Conservation (phyloP, 2,113 vertebrate species). For the Saccopteryx leptura region DNA sequence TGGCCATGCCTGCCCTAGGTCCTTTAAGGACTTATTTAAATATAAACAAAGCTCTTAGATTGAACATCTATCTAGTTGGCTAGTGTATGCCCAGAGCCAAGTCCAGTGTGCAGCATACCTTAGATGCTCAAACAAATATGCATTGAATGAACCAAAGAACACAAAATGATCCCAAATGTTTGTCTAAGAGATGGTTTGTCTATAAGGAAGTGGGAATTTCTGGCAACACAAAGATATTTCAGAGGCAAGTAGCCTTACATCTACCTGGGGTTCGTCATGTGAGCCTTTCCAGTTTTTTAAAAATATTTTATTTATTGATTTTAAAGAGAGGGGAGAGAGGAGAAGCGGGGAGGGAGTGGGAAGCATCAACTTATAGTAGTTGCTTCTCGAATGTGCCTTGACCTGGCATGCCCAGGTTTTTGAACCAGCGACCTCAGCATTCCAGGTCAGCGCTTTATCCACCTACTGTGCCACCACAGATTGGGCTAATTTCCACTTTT, state of each 20-base stretch:
- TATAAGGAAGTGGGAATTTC: neutral
- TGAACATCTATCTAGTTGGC: neutral
- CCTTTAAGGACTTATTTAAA: neutral
- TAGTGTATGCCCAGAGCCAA: neutral
- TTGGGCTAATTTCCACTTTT: neutral
- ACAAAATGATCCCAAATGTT: neutral
- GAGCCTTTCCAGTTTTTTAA: neutral
- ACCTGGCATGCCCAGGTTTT: too few species aligned
- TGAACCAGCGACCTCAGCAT: too few species aligned
- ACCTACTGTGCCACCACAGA: too few species aligned
- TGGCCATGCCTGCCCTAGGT: neutral
- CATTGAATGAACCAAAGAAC: neutral
- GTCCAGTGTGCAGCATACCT: neutral
- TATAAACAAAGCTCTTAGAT: neutral
- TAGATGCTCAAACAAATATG: neutral
- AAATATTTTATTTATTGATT: too few species aligned
- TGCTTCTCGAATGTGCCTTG: too few species aligned
- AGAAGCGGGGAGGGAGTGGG: too few species aligned
- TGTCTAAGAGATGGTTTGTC: neutral
- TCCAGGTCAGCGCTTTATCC: too few species aligned
- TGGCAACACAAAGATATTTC: slow-evolving; percentile 13
- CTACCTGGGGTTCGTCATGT: neutral
- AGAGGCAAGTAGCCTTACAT: neutral
- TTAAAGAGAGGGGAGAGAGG: too few species aligned
- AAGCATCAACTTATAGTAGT: too few species aligned